These are phyloP conservation scores for Murina feae DNA, from an alignment of 2,113 vertebrate genomes.

Conservation along the genomic window DNA sequence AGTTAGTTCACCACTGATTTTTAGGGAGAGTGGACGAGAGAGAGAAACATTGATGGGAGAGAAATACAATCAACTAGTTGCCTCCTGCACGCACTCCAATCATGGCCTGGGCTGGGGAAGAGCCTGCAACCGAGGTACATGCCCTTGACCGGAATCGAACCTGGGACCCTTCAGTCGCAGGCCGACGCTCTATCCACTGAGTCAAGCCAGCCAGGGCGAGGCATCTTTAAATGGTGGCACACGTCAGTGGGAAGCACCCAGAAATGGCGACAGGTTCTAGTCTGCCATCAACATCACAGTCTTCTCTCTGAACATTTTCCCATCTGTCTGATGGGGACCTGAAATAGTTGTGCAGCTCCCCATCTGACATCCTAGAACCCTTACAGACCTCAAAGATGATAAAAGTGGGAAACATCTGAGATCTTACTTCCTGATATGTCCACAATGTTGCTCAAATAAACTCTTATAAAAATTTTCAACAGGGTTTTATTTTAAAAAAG, in stretches of 20 bases:
- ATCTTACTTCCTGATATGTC: too few relatives aligned
- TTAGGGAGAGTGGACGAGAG: background rate
- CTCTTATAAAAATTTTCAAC: too few relatives aligned
- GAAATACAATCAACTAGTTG: background rate
- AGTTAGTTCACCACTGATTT: background rate
- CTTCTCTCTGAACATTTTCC: background rate
- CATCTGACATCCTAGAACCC: background rate
- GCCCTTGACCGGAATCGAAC: background rate
- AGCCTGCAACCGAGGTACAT: background rate
- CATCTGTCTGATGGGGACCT: background rate
- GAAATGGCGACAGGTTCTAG: background rate
- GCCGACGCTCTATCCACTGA: background rate
- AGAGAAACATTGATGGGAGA: background rate
- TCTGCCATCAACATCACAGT: fast-evolving
- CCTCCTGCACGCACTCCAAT: too few relatives aligned
- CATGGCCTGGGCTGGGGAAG: background rate
- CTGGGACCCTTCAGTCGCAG: too few relatives aligned
- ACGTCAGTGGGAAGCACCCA: background rate
- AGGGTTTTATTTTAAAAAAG: too few relatives aligned
- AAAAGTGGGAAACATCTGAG: background rate
- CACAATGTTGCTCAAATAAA: too few relatives aligned
- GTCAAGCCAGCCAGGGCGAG: background rate
- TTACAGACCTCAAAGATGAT: background rate
- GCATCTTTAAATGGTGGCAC: background rate
- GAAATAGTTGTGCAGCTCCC: background rate